Base-by-base conservation (phyloP, 2,797 vertebrate species). In the Carapus acus region DNA sequence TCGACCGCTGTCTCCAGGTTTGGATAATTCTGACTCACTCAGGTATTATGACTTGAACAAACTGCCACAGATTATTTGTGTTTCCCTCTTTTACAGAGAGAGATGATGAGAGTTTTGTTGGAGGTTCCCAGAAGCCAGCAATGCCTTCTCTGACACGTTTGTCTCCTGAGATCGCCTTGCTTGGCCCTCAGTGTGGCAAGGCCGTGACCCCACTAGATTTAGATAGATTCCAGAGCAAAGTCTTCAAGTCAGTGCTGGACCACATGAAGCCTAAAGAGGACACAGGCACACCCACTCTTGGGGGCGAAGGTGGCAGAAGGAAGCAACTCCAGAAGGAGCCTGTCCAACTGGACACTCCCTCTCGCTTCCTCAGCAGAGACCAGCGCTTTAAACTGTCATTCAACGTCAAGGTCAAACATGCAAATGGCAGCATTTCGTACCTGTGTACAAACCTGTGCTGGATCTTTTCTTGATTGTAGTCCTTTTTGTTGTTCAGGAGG, bases 321-420 rank as follows among this genome's bases (percentile, higher is more conserved):
- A 75, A 72, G 7, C 47, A 50, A 0, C 77, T 76, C 40, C 85
- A 88, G 58, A 93, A 87, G 58, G 92, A 96, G 21, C 79, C 90
- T 0, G 79, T 94, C 47, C 89, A 91, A 54, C 87, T 97, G 67
- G 95, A 98, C 66, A 97, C 96, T 0, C 96, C 96, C 0, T 97
- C 96, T 5, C 93, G 94, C 31, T 98, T 99, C 72, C 88, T 98
- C 63, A 94, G 89, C 67, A 90, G 90, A 83, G 92, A 95, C 81
- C 89, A 92, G 62, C 90, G 94, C 2, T 97, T 97, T 69, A 93
- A 93, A 52, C 94, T 94, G 11, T 88, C 91, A 3, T 97, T 97
- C 75, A 92, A 95, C 63, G 87, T 94, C 40, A 92, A 94, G 72
- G 20, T 70, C 83, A 68, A 34, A 51, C 22, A 36, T 16, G 16